A percentile compares a stretch with the other conserved stretches of the same genome.
Evolutionary conservation across 2,888 invertebrate species (phyloP).

Genomic region (Tortricodes alternella): DNA sequence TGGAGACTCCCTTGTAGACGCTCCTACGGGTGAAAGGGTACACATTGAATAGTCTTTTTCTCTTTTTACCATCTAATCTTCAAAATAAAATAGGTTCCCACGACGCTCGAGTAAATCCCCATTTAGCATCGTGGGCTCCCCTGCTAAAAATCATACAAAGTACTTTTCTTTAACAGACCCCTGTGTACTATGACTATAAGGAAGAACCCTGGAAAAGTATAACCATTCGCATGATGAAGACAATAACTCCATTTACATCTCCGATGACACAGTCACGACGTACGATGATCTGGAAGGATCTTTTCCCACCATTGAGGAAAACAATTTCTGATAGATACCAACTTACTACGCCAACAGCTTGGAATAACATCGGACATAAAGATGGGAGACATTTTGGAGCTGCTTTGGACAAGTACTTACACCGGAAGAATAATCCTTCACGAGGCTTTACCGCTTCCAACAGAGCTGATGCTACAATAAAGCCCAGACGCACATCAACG

Average conservation of each 20-base stretch:
- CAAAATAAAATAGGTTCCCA: too few species aligned
- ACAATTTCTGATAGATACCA: not conserved
- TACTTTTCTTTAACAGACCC: not conserved
- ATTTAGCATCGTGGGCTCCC: too few species aligned
- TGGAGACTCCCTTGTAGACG: too few species aligned
- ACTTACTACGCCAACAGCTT: not conserved
- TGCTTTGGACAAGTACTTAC: too few species aligned
- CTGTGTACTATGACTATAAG: not conserved
- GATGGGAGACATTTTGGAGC: not conserved
- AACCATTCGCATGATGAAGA: not conserved
- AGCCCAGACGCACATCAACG: too few species aligned
- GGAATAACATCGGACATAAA: not conserved
- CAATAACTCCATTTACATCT: not conserved
- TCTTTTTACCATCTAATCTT: too few species aligned
- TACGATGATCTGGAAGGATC: not conserved
- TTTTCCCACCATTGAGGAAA: not conserved
- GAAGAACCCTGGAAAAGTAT: not conserved
- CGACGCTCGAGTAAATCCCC: too few species aligned
- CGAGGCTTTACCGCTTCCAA: too few species aligned
- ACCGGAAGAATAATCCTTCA: too few species aligned
- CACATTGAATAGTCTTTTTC: too few species aligned
- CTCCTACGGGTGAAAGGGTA: too few species aligned
- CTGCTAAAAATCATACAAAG: not conserved
- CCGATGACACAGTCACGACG: not conserved
- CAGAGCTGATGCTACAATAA: too few species aligned